Conservation (phyloP, 2,797 vertebrate genomes). For the Psittacula echo region DNA sequence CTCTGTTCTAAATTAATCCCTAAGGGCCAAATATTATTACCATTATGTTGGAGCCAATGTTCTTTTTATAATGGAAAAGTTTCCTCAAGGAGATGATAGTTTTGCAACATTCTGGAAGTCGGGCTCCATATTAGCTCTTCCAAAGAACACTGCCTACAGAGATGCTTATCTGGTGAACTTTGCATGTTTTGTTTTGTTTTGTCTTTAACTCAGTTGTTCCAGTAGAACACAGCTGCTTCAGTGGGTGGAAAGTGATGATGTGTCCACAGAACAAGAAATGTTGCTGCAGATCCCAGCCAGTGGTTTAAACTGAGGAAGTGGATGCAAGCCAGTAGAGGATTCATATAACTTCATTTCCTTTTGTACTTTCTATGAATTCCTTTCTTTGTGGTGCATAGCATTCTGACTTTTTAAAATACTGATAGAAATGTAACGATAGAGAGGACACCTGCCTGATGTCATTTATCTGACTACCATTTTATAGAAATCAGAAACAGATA, state of each 20-base stretch:
- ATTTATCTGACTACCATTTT: not conserved
- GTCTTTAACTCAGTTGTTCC: not conserved
- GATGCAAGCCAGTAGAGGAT: not conserved
- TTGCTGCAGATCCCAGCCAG: not conserved
- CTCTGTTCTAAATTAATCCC: not conserved
- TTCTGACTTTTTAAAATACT: not conserved
- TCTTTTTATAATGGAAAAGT: not conserved
- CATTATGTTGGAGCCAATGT: not conserved
- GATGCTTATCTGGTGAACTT: not conserved
- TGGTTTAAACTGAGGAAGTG: not conserved
- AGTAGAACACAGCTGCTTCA: not conserved
- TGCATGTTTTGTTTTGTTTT: not conserved
- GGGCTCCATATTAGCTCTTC: not conserved
- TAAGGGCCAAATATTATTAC: slow-evolving; percentile 5
- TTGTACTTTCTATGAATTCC: not conserved
- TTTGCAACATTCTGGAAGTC: not conserved
- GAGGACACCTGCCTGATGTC: not conserved
- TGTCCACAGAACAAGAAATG: not conserved
- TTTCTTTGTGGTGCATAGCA: not conserved
- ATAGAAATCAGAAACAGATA: not conserved
- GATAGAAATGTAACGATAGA: not conserved
- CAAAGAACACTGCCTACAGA: not conserved
- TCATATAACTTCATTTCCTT: not conserved
- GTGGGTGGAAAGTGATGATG: slow-evolving; percentile 16
- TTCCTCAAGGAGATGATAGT: not conserved